Evolutionary conservation across 1,140 invertebrate species (phyloP), one percentile per base, ranked within the genome.

Genomic region (Bombus waltoni): DNA sequence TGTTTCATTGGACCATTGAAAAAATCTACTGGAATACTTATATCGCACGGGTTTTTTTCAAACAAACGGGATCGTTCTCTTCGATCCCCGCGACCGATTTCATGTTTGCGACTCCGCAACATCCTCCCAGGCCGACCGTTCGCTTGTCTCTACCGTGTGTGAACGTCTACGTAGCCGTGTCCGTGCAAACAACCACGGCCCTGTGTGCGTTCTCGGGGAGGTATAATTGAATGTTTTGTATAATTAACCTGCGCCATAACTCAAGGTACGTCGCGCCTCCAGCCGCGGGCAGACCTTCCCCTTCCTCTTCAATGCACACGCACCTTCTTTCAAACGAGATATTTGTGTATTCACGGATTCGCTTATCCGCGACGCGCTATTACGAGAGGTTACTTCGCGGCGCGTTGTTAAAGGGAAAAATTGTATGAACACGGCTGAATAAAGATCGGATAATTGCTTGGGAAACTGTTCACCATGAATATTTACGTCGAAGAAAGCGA

Each of bases 211-310:
- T 91, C 91, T 77, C 78, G 87, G 91, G 91, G 92, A 93, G 92
- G 93, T 95, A 95, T 95, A 95, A 95, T 95, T 95, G 95, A 95
- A 95, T 95, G 95, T 95, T 95, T 95, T 95, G 94, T 95, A 95
- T 95, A 95, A 95, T 95, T 95, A 95, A 95, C 94, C 94, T 94
- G 94, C 94, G 93, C 94, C 94, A 95, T 95, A 95, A 95, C 94
- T 95, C 95, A 95, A 91, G 87, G 90, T 93, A 94, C 94, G 95
- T 94, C 93, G 93, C 94, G 94, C 94, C 95, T 94, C 93, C 92
- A 94, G 94, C 94, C 94, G 92, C 92, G 93, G 94, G 94, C 94
- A 80, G 89, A 88, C 91, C 82, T 88, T 86, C 89, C 89, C 40
- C 22, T 80, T 88, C 87, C 87, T 89, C 78, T 83, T 53, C 68